A percentile compares a stretch with the other conserved stretches of the same genome.
These are phyloP conservation scores for Eudemis profundana DNA, from an alignment of 2,888 invertebrate genomes.

Conservation along the genomic window DNA sequence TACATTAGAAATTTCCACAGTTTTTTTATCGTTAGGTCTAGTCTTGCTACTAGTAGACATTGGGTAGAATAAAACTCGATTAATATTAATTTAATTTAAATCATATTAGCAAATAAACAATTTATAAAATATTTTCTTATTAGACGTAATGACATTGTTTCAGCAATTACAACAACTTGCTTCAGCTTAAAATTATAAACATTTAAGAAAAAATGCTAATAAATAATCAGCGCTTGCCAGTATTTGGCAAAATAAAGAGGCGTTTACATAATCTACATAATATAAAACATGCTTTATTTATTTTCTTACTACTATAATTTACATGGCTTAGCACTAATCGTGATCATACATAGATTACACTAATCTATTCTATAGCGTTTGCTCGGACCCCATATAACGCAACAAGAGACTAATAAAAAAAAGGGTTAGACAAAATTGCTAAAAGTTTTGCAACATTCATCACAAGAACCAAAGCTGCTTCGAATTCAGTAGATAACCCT, in stretches of 20 bases:
- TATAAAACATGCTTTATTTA: constrained; percentile 83
- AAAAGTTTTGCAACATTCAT: constrained; percentile 18
- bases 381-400: constrained; percentile 61
- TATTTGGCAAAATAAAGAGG: constrained; percentile 74
- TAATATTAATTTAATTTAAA: constrained; percentile 84
- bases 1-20: not conserved
- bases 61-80: constrained; percentile 58
- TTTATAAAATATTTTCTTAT: constrained; percentile 84
- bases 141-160: constrained; percentile 73
- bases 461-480: constrained; percentile 40
- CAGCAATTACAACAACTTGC: constrained; percentile 76
- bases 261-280: constrained; percentile 79
- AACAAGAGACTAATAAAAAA: constrained; percentile 51
- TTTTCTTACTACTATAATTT: constrained; percentile 78
- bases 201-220: constrained; percentile 83
- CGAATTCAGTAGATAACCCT: constrained; percentile 2
- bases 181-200: constrained; percentile 77
- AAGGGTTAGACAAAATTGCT: constrained; percentile 11
- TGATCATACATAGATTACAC: constrained; percentile 72
- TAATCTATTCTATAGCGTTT: constrained; percentile 72
- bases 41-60: constrained; percentile 4
- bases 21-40: too few species aligned
- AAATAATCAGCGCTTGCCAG: constrained; percentile 81
- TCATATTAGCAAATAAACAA: constrained; percentile 86
- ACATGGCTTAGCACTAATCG: constrained; percentile 75